These are phyloP conservation scores for Cremastobaeus sp. DNA, from an alignment of 2,888 invertebrate genomes.

Conservation along the genomic window DNA sequence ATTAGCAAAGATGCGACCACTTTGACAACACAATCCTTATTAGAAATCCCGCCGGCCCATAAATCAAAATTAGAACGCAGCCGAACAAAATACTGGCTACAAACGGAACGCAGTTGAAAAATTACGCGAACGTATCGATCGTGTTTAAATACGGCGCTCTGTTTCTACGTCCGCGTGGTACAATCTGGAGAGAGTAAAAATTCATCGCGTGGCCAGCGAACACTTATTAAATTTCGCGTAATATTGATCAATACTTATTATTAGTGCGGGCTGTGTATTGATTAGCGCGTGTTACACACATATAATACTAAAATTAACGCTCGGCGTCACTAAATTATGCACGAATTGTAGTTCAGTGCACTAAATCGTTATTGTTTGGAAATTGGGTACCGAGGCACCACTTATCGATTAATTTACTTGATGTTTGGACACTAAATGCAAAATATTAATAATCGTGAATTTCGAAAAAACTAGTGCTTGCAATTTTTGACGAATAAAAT, in stretches of 20 bases:
- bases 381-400: constrained; percentile 1
- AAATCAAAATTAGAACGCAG: constrained; percentile 1
- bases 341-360: constrained; percentile 15
- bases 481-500: too few species aligned
- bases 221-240: constrained; percentile 40
- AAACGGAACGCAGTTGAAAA: constrained; percentile 23
- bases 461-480: constrained; percentile 2
- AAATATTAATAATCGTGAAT: too few species aligned
- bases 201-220: constrained; percentile 21
- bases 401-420: constrained; percentile 31
- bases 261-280: constrained; percentile 37
- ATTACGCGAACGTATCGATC: constrained; percentile 38
- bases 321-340: constrained; percentile 39
- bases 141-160: constrained; percentile 28
- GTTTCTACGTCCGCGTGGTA: constrained; percentile 32
- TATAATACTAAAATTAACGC: constrained; percentile 49
- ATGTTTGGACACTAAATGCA: constrained; percentile 21
- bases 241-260: constrained; percentile 49
- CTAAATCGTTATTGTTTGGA: constrained; percentile 38
- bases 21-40: too few species aligned
- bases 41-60: too few species aligned
- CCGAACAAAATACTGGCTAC: not conserved
- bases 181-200: constrained; percentile 24
- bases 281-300: constrained; percentile 34
- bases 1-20: too few species aligned